Percentiles rank a stretch among this genome's conserved stretches.
phyloP scores from a whole-genome alignment of 2,113 vertebrate species.

The Eulemur macaco region DNA sequence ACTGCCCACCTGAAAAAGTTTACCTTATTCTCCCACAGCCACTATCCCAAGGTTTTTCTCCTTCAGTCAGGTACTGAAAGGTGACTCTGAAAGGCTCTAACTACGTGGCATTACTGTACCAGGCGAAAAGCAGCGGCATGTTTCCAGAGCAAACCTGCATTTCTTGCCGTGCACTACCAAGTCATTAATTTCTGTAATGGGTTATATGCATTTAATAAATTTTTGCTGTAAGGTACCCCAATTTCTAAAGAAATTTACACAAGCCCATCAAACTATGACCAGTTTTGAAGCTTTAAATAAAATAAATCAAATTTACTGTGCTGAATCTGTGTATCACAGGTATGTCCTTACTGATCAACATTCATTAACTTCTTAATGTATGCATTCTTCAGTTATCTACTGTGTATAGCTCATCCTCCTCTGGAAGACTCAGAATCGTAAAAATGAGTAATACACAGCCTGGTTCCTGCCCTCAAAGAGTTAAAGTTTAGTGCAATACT shows the following conservation, averaged over 20 bases:
- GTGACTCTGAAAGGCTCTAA: not conserved
- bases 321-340: not conserved
- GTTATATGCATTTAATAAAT: not conserved
- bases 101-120: accelerated
- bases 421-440: not conserved
- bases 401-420: not conserved
- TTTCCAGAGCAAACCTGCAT: not conserved
- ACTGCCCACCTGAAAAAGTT: not conserved
- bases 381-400: not conserved
- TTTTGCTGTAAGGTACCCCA: not conserved
- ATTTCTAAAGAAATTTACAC: not conserved
- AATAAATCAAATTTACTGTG: not conserved
- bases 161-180: not conserved
- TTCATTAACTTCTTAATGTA: not conserved
- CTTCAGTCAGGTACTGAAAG: not conserved
- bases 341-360: not conserved
- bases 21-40: not conserved
- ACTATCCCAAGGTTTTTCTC: not conserved
- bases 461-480: no score
- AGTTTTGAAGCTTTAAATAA: not conserved
- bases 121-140: no score
- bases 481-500: not conserved
- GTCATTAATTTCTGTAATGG: not conserved
- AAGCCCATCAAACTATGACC: not conserved
- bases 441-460: not conserved